Conservation (phyloP, 2,797 vertebrate genomes). For the Pogonophryne albipinna region DNA sequence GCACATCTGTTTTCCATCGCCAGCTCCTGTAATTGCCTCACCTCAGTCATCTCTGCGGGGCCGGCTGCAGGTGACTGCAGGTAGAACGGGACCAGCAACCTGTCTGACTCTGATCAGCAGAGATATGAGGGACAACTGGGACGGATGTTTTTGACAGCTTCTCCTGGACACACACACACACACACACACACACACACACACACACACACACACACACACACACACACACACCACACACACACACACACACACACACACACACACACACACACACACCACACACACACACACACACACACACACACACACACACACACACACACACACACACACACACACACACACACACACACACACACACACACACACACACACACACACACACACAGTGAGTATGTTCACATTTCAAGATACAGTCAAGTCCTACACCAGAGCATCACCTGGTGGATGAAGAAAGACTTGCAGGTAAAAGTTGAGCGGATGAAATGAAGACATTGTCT, state of each 20-base stretch:
- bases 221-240: background rate
- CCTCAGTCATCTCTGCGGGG: constrained; percentile 66
- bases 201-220: background rate
- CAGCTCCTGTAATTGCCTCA: constrained; percentile 78
- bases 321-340: constrained; percentile 5
- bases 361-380: constrained; percentile 12
- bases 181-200: constrained; percentile 16
- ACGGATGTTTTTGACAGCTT: constrained; percentile 72
- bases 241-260: background rate
- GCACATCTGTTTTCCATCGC: constrained; percentile 81
- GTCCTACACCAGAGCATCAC: constrained; percentile 71
- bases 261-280: background rate
- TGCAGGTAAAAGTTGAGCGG: background rate
- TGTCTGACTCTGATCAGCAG: constrained; percentile 66
- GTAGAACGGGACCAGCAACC: constrained; percentile 60
- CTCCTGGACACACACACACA: constrained; percentile 34
- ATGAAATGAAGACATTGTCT: background rate
- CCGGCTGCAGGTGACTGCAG: constrained; percentile 72
- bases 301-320: background rate
- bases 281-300: constrained; percentile 10
- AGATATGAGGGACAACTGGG: constrained; percentile 62
- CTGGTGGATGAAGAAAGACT: constrained; percentile 53
- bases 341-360: background rate
- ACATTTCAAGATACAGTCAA: background rate
- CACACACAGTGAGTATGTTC: background rate